Evolutionary conservation across 2,888 invertebrate genomes (phyloP), one percentile per base, ranked within the genome.

Genomic region (Machimus rusticus): DNA sequence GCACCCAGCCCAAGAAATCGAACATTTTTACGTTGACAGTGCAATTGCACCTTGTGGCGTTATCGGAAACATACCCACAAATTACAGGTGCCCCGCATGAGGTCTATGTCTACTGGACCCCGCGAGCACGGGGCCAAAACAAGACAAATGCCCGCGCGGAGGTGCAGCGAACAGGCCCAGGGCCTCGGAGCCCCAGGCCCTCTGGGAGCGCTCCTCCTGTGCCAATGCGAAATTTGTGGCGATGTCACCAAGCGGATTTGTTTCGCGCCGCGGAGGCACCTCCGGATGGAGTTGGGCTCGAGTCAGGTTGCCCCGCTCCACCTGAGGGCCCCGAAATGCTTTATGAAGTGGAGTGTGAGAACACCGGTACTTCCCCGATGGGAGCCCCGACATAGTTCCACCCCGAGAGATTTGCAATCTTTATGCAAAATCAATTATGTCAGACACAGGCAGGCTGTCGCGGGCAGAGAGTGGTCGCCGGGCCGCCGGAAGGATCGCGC

Each of bases 401-500:
- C 57, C 74, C 78, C 74, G 57, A 46, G 76, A 81, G 74, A 86
- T 86, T 86, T 78, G 84, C 82, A 88, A 88, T 88, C 88, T 88
- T 88, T 86, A 88, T 88, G 88, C 86, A 87, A 88, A 87, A 88
- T 88, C 88, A 88, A 88, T 88, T 88, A 88, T 88, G 87, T 87
- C 85, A 81, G 87, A 88, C 84, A 82, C 88, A 78, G 79, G 43
- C 77, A 81, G 82, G 78, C 28, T 19, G 66, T 76, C 39, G 8
- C 39, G 9, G 39, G 34, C n/a, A 37, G 37, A 8, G 16, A 19
- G 16, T 46, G 23, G 37, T 74, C 74, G 74, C 28, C 34, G 76
- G 76, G n/a, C 37, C 66, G 23, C 66, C 66, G 66, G 66, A 23
- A 66, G 66, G 66, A 66, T 66, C 28, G n/a, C 4, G 66, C 28